These are phyloP conservation scores for Drosophila leontia DNA, from an alignment of 1,140 invertebrate genomes.

Conservation along the genomic window DNA sequence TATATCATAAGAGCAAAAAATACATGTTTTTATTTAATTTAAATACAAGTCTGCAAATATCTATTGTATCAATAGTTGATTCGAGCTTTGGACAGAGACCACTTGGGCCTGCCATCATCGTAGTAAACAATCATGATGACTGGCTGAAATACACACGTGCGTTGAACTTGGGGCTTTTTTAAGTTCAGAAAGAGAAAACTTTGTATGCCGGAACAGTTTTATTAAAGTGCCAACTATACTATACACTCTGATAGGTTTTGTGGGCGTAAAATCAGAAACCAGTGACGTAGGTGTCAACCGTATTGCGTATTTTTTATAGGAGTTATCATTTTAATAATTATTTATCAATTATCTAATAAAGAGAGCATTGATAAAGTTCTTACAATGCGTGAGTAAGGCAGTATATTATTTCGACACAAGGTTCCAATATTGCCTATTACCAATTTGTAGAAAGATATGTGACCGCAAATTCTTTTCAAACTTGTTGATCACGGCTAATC, in stretches of 20 bases:
- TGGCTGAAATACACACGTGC: slow-evolving; percentile 5
- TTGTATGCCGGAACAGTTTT: background rate
- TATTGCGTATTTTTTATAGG: background rate
- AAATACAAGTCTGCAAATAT: background rate
- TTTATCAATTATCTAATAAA: background rate
- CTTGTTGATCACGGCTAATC: background rate
- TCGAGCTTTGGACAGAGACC: background rate
- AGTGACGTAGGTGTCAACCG: slow-evolving; percentile 9
- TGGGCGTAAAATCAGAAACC: slow-evolving; percentile 1
- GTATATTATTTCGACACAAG: background rate
- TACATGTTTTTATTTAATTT: slow-evolving; percentile 12
- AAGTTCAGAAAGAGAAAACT: slow-evolving; percentile 2
- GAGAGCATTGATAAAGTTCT: background rate
- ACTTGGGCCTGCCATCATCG: background rate
- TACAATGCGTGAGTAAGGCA: background rate
- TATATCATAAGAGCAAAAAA: slow-evolving; percentile 34
- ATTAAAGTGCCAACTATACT: background rate
- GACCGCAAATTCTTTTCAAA: background rate
- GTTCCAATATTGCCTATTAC: background rate
- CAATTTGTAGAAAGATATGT: too few species aligned
- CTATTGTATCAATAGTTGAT: too few species aligned
- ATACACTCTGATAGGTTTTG: background rate
- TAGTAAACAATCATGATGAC: slow-evolving; percentile 28
- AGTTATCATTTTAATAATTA: background rate
- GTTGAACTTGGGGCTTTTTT: background rate